Evolutionary conservation across 2,888 invertebrate genomes (phyloP).

Genomic region (Megalurothrips usitatus): DNA sequence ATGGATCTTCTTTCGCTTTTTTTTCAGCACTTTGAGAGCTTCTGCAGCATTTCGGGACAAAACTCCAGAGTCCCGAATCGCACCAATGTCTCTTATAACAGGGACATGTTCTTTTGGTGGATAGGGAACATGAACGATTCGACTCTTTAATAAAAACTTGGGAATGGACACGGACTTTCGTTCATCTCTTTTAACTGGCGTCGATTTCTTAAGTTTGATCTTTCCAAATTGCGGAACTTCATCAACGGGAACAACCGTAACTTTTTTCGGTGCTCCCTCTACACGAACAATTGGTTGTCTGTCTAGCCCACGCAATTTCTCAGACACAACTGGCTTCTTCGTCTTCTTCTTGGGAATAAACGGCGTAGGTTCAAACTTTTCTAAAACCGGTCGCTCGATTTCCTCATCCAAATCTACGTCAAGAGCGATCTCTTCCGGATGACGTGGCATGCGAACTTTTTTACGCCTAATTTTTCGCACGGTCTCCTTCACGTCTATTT

Average conservation of each 20-base stretch:
- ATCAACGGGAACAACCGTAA: slow-evolving; percentile 39
- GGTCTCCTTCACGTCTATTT: slow-evolving; percentile 2
- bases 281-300: not conserved
- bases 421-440: slow-evolving; percentile 11
- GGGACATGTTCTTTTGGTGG: slow-evolving; percentile 45
- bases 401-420: slow-evolving; percentile 30
- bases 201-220: slow-evolving; percentile 48
- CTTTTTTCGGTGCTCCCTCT: slow-evolving; percentile 36
- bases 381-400: slow-evolving; percentile 2
- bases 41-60: slow-evolving; percentile 42
- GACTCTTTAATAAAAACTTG: slow-evolving; percentile 65
- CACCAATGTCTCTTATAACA: slow-evolving; percentile 43
- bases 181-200: slow-evolving; percentile 51
- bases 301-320: not conserved
- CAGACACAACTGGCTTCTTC: too few relatives aligned
- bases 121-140: slow-evolving; percentile 56
- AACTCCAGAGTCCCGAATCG: slow-evolving; percentile 41
- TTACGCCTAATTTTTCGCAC: slow-evolving; percentile 29
- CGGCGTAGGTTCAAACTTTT: slow-evolving; percentile 32
- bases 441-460: slow-evolving; percentile 29
- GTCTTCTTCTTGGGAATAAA: not conserved
- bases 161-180: slow-evolving; percentile 51
- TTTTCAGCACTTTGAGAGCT: slow-evolving; percentile 41
- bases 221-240: slow-evolving; percentile 59
- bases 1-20: slow-evolving; percentile 45